Conservation (phyloP, 2,113 vertebrate species). For the Siniperca knerii region DNA sequence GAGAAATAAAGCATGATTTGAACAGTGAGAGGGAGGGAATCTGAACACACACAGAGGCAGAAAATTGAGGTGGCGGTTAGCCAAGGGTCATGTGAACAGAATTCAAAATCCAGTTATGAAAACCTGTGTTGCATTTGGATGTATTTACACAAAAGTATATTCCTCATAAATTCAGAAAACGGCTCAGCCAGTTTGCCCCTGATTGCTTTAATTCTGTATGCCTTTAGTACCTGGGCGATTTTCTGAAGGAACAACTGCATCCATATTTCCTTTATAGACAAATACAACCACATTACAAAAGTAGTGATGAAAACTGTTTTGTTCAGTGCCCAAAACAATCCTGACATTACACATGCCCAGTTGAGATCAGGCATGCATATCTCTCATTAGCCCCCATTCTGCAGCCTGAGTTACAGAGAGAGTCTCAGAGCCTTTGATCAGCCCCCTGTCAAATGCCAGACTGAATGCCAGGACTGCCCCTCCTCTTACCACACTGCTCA, state of each 20-base stretch:
- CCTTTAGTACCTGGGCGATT: neutral
- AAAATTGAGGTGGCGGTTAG: constrained; percentile 45
- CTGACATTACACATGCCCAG: constrained; percentile 40
- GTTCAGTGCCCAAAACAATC: constrained; percentile 27
- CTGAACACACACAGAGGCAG: constrained; percentile 41
- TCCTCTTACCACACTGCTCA: constrained; percentile 65
- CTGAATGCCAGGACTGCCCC: constrained; percentile 66
- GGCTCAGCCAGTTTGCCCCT: neutral
- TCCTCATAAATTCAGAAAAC: neutral
- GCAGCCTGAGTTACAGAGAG: constrained; percentile 35
- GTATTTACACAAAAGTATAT: neutral
- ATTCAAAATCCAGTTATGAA: constrained; percentile 19
- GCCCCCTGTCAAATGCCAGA: constrained; percentile 62
- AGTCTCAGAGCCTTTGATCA: constrained; percentile 68
- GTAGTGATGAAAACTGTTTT: constrained; percentile 13
- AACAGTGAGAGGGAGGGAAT: constrained; percentile 26
- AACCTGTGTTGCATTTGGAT: neutral
- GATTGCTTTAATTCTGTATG: constrained; percentile 11
- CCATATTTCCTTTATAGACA: neutral
- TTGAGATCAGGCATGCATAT: constrained; percentile 48
- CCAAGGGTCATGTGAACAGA: constrained; percentile 43
- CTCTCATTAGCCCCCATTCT: constrained; percentile 48
- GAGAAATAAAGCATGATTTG: constrained; percentile 26
- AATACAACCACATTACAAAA: constrained; percentile 18
- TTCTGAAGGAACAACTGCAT: constrained; percentile 1